A percentile compares a stretch with the other conserved stretches of the same genome.
Conservation (phyloP, 2,888 invertebrate species). For the Lasioglossum lativentre region DNA sequence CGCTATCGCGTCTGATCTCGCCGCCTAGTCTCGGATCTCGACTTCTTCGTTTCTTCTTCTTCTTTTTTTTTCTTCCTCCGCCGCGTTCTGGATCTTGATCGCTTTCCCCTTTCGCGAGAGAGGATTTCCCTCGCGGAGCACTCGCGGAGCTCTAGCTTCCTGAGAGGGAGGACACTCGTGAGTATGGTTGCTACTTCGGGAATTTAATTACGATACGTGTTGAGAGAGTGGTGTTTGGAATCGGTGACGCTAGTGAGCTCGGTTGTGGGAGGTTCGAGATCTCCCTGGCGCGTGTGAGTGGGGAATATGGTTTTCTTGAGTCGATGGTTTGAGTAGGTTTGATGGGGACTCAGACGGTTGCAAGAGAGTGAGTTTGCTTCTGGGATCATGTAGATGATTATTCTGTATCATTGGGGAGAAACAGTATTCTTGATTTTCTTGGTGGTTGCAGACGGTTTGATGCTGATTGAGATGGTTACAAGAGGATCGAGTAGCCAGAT, state of each 20-base stretch:
- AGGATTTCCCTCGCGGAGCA: not conserved
- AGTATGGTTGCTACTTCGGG: not conserved
- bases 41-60: no score
- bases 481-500: not conserved
- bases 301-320: not conserved
- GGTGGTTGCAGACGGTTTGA: not conserved
- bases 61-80: no score
- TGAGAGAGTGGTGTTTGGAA: not conserved
- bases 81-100: no score
- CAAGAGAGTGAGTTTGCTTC: no score
- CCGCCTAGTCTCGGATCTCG: not conserved
- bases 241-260: not conserved
- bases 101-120: no score
- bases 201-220: not conserved
- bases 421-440: not conserved
- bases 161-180: not conserved
- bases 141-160: not conserved
- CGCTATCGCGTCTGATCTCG: conserved; percentile 22
- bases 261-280: not conserved
- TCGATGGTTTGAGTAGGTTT: not conserved
- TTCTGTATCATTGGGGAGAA: not conserved
- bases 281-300: no score
- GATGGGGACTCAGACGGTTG: no score
- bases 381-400: not conserved
- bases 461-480: no score